These are phyloP conservation scores for Pygoscelis adeliae DNA, from an alignment of 2,113 vertebrate species.

Conservation along the genomic window DNA sequence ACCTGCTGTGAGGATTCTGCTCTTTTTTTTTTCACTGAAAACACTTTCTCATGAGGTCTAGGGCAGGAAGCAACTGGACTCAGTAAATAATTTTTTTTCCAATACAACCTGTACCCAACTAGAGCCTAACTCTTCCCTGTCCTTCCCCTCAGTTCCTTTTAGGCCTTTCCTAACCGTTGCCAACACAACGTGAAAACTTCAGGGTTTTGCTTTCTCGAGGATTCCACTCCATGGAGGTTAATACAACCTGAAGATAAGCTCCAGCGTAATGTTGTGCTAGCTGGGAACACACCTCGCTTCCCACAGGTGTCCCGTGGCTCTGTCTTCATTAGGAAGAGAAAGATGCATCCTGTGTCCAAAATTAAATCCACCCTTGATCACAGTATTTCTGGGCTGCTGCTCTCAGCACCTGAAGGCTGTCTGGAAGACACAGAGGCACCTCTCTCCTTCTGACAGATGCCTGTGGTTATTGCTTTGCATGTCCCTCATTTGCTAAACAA, in stretches of 20 bases:
- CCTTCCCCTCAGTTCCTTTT: background rate
- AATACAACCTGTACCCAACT: background rate
- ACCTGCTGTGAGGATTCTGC: background rate
- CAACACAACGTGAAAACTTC: background rate
- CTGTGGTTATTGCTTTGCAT: constrained; percentile 78
- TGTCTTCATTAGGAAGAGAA: background rate
- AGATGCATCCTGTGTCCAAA: background rate
- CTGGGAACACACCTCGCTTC: background rate
- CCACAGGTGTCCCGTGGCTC: background rate
- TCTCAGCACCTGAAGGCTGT: background rate
- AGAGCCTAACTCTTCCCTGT: background rate
- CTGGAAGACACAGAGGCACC: constrained; percentile 14
- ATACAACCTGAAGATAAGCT: background rate
- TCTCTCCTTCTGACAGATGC: background rate
- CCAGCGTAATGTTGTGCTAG: background rate
- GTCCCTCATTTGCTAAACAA: constrained; percentile 87
- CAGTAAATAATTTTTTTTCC: background rate
- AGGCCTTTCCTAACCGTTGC: background rate
- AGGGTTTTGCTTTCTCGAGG: background rate
- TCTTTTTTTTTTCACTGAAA: background rate
- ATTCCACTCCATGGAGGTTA: background rate
- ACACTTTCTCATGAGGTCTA: background rate
- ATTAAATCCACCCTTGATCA: background rate
- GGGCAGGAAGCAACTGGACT: accelerated
- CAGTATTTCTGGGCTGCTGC: background rate